phyloP scores from a whole-genome alignment of 2,888 invertebrate genomes.

The Frankliniella fusca region DNA sequence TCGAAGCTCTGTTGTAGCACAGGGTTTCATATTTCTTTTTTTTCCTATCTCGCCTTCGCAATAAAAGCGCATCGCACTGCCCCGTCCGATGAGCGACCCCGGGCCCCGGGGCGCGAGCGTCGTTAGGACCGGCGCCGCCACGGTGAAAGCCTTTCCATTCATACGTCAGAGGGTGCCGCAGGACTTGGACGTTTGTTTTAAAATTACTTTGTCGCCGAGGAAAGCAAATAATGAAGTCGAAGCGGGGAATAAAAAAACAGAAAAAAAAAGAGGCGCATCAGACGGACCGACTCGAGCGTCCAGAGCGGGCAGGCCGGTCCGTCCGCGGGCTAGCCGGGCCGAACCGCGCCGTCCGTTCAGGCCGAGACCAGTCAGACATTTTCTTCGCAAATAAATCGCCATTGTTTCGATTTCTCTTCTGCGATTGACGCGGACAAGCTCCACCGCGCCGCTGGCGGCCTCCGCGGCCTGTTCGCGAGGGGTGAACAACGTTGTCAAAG shows the following conservation, averaged over 20 bases:
- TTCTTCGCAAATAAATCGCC: conserved; percentile 23
- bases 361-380: neutral
- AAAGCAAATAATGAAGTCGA: neutral
- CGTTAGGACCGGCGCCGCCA: too few species aligned
- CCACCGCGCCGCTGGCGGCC: neutral
- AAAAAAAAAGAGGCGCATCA: neutral
- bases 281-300: neutral
- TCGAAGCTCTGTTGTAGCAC: too few species aligned
- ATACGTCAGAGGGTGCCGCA: neutral
- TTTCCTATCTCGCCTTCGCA: too few species aligned
- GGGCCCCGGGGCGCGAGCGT: too few species aligned
- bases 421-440: conserved; percentile 1
- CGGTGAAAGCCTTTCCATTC: too few species aligned
- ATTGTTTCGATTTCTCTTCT: conserved; percentile 25
- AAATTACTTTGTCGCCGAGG: conserved; percentile 11
- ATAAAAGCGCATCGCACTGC: too few species aligned
- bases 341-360: neutral
- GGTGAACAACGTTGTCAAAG: too few species aligned
- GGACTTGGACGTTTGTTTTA: neutral
- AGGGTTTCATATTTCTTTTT: too few species aligned
- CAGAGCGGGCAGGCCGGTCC: neutral
- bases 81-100: too few species aligned
- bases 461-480: neutral
- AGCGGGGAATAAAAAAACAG: neutral
- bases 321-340: neutral